These are phyloP conservation scores for Aurelia aurita DNA, from an alignment of 30 jellyfish, hydroid and myxozoan genomes.

Conservation along the genomic window DNA sequence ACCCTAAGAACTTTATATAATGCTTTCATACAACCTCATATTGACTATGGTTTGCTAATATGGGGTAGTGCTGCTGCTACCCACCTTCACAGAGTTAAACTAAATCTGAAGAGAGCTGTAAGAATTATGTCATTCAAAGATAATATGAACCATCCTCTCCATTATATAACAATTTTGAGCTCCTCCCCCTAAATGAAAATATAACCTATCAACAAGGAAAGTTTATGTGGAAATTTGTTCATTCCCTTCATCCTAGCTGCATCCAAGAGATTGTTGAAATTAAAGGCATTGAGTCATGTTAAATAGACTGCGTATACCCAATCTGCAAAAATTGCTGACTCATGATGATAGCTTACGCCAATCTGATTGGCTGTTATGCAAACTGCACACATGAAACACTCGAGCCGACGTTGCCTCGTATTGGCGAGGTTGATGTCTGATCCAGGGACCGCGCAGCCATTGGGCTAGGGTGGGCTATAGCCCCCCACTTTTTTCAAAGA, in stretches of 20 bases:
- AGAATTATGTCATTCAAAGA: neutral
- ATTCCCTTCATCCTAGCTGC: neutral
- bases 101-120: neutral
- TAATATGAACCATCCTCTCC: neutral
- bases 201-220: neutral
- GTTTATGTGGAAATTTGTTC: constrained; percentile 3
- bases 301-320: too few species aligned
- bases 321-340: too few species aligned
- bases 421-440: too few species aligned
- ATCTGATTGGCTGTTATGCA: too few species aligned
- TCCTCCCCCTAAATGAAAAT: neutral
- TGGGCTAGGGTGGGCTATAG: too few species aligned
- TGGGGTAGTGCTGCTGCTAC: constrained; percentile 29
- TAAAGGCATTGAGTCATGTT: too few species aligned
- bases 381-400: too few species aligned
- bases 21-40: constrained; percentile 33
- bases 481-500: too few species aligned
- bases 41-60: constrained; percentile 9
- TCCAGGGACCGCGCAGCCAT: too few species aligned
- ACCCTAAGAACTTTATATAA: constrained; percentile 24
- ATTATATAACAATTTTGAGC: neutral
- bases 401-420: too few species aligned
- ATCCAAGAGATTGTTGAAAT: neutral
- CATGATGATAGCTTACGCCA: too few species aligned
- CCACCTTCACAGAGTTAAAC: neutral